Evolutionary conservation across 2,113 vertebrate species (phyloP).

Genomic region (Poeciliopsis turrubarensis): DNA sequence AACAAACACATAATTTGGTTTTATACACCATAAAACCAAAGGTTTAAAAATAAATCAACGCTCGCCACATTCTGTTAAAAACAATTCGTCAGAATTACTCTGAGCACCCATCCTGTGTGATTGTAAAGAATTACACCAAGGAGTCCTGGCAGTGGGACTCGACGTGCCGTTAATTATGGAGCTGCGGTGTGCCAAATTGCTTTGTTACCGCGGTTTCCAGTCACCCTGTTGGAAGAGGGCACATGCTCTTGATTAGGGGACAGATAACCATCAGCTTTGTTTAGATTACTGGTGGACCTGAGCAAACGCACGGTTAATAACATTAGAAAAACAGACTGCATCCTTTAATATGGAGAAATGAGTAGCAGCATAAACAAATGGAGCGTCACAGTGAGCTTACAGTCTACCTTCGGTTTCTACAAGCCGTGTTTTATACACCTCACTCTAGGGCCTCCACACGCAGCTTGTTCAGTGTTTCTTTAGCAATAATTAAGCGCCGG

Average conservation of each 20-base stretch:
- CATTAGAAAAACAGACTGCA: constrained; percentile 22
- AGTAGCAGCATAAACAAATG: constrained; percentile 23
- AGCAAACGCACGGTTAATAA: constrained; percentile 22
- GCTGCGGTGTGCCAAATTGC: constrained; percentile 39
- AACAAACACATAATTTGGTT: not conserved
- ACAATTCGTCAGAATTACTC: not conserved
- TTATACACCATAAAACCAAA: not conserved
- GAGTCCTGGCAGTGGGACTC: constrained; percentile 19
- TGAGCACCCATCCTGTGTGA: not conserved
- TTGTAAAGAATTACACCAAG: constrained; percentile 18
- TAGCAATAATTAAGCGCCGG: not conserved
- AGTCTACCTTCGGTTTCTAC: not conserved
- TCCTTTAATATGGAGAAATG: not conserved
- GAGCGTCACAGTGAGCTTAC: constrained; percentile 15
- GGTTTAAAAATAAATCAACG: not conserved
- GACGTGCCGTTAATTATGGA: constrained; percentile 35
- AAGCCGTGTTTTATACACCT: not conserved
- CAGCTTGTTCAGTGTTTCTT: not conserved
- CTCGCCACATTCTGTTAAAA: not conserved
- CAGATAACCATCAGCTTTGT: constrained; percentile 24
- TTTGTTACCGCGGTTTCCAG: constrained; percentile 27
- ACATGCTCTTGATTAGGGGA: constrained; percentile 42
- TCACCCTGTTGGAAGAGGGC: constrained; percentile 36
- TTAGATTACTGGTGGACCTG: constrained; percentile 21
- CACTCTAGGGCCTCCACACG: not conserved